phyloP scores from a whole-genome alignment of 2,797 vertebrate species.

The Lithobates pipiens region DNA sequence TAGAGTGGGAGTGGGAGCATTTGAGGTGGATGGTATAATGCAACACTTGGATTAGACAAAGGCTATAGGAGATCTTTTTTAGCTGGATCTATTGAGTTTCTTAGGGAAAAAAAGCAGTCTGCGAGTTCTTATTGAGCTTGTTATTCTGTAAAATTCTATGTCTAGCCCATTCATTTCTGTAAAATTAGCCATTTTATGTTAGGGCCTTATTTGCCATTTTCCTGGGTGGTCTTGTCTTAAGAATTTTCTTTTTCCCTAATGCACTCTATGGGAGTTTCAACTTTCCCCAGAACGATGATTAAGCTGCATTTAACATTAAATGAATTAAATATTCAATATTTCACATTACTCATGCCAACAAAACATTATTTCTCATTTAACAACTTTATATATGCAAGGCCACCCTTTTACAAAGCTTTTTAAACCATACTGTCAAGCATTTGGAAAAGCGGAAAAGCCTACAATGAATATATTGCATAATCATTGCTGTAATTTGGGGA shows the following conservation, averaged over 20 bases:
- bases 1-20: conserved; percentile 1
- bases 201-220: conserved; percentile 9
- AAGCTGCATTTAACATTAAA: conserved; percentile 4
- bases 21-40: conserved; percentile 32
- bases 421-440: too few species aligned
- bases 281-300: conserved; percentile 4
- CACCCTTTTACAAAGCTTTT: neutral
- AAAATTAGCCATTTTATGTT: conserved; percentile 20
- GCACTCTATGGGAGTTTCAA: conserved; percentile 14
- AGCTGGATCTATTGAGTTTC: neutral
- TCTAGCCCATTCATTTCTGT: neutral
- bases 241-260: neutral
- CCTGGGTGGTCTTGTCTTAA: conserved; percentile 37
- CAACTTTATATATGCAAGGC: neutral
- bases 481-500: too few species aligned
- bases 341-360: conserved; percentile 7
- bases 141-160: neutral
- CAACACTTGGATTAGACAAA: conserved; percentile 22
- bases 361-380: neutral
- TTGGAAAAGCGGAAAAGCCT: too few species aligned
- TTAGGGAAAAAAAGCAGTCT: neutral
- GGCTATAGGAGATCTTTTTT: conserved; percentile 14
- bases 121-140: neutral
- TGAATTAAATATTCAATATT: neutral
- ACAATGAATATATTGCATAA: too few species aligned